Evolutionary conservation across 2,113 vertebrate genomes (phyloP).

Genomic region (Mustela nigripes): DNA sequence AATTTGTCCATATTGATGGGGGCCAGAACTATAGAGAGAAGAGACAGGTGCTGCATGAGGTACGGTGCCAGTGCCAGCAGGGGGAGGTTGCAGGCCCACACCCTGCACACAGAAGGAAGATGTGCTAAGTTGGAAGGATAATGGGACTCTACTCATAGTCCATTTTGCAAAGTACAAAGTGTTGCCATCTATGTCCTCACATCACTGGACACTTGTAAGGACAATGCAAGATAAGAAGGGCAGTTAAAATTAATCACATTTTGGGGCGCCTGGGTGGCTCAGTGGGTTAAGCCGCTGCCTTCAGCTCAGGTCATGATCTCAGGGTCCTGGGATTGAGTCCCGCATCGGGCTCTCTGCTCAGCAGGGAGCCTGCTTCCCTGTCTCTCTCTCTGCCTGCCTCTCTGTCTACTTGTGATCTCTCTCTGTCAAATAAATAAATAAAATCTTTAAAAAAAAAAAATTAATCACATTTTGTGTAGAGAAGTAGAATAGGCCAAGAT

Average conservation of each 20-base stretch:
- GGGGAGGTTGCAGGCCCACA: not conserved
- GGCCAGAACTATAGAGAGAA: constrained; percentile 59
- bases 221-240: not conserved
- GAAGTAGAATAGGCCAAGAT: not conserved
- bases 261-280: no score
- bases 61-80: no score
- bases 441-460: not conserved
- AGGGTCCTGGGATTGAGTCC: no score
- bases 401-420: no score
- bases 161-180: not conserved
- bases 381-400: no score
- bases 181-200: not conserved
- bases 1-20: constrained; percentile 34
- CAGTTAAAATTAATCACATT: not conserved
- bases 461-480: not conserved
- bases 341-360: no score
- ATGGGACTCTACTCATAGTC: not conserved
- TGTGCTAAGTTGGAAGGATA: no score
- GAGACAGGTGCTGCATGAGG: not conserved
- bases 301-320: no score
- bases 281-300: no score
- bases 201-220: not conserved
- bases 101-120: not conserved
- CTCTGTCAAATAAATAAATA: no score
- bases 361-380: no score